A percentile compares a stretch with the other conserved stretches of the same genome.
Evolutionary conservation across 2,797 vertebrate genomes (phyloP).

Genomic region (Xenops minutus): DNA sequence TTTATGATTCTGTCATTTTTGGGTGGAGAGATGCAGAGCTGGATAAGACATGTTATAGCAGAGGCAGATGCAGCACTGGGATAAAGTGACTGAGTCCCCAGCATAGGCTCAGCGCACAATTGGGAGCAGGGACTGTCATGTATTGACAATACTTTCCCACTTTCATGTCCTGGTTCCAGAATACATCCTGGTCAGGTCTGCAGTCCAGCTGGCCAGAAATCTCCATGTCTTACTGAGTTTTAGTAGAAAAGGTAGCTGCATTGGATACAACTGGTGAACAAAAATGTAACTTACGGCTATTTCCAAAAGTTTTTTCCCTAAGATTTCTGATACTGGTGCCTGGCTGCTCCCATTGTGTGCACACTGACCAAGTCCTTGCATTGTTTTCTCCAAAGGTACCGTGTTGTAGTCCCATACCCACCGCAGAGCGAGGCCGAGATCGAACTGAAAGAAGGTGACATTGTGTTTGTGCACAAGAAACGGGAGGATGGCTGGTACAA

Average conservation of each 20-base stretch:
- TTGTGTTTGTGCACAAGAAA: slow-evolving; percentile 85
- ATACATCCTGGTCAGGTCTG: accelerated
- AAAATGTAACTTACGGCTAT: neutral
- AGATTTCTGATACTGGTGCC: neutral
- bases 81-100: neutral
- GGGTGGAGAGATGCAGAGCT: neutral
- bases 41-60: neutral
- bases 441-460: slow-evolving; percentile 83
- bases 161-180: neutral
- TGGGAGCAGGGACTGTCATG: neutral
- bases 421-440: slow-evolving; percentile 84
- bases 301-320: neutral
- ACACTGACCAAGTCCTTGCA: neutral
- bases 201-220: neutral
- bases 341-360: neutral
- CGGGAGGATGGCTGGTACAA: slow-evolving; percentile 85
- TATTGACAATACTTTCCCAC: neutral
- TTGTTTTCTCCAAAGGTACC: slow-evolving; percentile 72
- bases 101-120: accelerated
- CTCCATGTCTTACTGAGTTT: neutral
- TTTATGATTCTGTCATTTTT: neutral
- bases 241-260: neutral
- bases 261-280: neutral
- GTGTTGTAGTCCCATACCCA: slow-evolving; percentile 81
- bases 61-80: neutral